Conservation (phyloP, 2,888 invertebrate species). For the Nymphalis urticae region DNA sequence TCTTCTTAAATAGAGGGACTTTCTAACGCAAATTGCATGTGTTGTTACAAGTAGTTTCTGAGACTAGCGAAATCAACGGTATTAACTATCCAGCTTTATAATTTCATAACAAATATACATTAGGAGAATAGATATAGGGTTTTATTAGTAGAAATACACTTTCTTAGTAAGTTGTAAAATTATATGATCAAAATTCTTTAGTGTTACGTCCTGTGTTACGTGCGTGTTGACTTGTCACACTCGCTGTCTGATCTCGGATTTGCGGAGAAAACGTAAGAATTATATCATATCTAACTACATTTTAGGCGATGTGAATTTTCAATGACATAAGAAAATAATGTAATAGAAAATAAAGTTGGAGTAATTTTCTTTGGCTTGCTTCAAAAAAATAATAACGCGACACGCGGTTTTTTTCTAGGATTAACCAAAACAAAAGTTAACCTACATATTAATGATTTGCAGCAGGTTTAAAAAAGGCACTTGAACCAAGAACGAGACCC, state of each 20-base stretch:
- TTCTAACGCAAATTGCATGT: no score
- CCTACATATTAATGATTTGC: background rate
- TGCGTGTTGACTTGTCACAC: slow-evolving; percentile 29
- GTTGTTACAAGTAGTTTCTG: no score
- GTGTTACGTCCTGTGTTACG: slow-evolving; percentile 28
- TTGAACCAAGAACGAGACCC: background rate
- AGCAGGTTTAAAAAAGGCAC: background rate
- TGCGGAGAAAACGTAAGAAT: slow-evolving; percentile 30
- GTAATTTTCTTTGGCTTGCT: background rate
- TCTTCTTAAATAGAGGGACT: no score
- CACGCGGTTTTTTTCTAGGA: background rate
- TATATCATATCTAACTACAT: slow-evolving; percentile 28
- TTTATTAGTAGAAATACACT: background rate
- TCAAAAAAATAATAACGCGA: no score
- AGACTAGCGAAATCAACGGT: no score
- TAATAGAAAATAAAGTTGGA: background rate
- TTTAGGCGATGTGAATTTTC: slow-evolving; percentile 8
- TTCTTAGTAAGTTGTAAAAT: background rate
- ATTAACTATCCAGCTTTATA: no score
- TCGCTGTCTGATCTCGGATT: slow-evolving; percentile 24
- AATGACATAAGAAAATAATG: slow-evolving; percentile 3
- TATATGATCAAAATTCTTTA: slow-evolving; percentile 18
- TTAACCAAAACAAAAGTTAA: background rate
- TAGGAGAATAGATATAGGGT: no score
- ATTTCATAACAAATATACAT: no score